Base-by-base conservation (phyloP, 2,113 vertebrate genomes). In the Dermatemys mawii region DNA sequence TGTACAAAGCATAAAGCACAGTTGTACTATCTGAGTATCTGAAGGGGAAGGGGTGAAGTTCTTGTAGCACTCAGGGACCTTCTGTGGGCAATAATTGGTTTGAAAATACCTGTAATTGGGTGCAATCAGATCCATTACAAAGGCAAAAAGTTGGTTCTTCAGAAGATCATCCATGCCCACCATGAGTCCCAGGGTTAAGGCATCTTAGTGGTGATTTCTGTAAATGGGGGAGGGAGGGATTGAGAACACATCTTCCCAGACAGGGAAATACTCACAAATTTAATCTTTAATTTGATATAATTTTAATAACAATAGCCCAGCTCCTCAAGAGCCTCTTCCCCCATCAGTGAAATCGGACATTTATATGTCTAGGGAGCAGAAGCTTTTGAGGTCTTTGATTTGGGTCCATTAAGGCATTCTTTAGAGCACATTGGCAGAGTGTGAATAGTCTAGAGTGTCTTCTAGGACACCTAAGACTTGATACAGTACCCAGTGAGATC, bases 261-360 rank as follows among this genome's bases (percentile, higher is more conserved):
- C 76, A 83, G 79, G 32, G 76, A 93, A 94, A 80, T 73, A 8
- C 14, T 86, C 87, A n/a, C 76, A 94, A 46, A 95, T 93, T 81
- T 94, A n/a, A 82, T 1, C 22, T 83, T n/a, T 46, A 93, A 38
- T 13, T 94, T 38, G 78, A 92, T 57, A 76, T 9, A 22, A 95
- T 88, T 27, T 89, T 49, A 73, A 78, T 89, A 51, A 46, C n/a
- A 38, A 70, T 4, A 41, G 46, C 4, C 41, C 80, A 87, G 26
- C 16, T 48, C 14, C 29, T 7, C 73, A 60, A 87, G 70, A 88
- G 78, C 48, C 1, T 94, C 73, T 44, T 21, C 41, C 88, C 29
- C 17, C 32, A 83, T 1, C 35, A 80, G 19, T 41, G 38, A 93
- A 87, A 44, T 4, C 19, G 86, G 73, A 14, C 44, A 7, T 46